Percentiles rank a stretch among this genome's conserved stretches.
Conservation (phyloP, 1,140 invertebrate species). For the Phocides pigmalion region DNA sequence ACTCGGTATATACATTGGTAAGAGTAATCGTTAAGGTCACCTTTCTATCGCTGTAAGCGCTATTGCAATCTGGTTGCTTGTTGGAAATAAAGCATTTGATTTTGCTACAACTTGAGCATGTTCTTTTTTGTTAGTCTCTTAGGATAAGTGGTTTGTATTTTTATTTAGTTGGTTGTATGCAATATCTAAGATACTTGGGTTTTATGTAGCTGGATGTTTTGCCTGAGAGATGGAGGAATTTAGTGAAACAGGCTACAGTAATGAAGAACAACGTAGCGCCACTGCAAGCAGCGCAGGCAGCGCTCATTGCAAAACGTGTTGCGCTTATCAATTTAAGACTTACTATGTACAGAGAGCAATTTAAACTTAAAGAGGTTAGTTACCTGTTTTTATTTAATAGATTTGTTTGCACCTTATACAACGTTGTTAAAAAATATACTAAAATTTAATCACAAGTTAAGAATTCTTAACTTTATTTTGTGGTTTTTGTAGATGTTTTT, state of each 20-base stretch:
- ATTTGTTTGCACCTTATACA: no score
- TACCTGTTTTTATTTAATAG: not conserved
- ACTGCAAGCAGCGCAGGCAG: constrained; percentile 86
- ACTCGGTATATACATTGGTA: constrained; percentile 78
- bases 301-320: constrained; percentile 85
- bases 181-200: constrained; percentile 2
- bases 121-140: constrained; percentile 1
- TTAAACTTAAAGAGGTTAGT: constrained; percentile 80
- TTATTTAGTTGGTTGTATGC: constrained; percentile 1
- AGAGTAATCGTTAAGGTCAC: constrained; percentile 39
- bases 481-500: constrained; percentile 85
- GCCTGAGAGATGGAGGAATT: constrained; percentile 94
- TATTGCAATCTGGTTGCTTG: constrained; percentile 7
- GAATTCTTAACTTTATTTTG: no score
- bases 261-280: constrained; percentile 95
- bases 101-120: constrained; percentile 14
- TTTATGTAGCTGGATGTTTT: constrained; percentile 86
- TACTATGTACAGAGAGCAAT: constrained; percentile 90
- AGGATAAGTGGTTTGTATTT: constrained; percentile 8
- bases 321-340: constrained; percentile 92
- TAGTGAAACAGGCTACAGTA: constrained; percentile 92
- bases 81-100: not conserved
- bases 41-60: constrained; percentile 14
- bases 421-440: no score
- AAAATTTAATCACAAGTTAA: no score